These are phyloP conservation scores for Caerostris darwini DNA, from an alignment of 1,140 invertebrate species.

Conservation along the genomic window DNA sequence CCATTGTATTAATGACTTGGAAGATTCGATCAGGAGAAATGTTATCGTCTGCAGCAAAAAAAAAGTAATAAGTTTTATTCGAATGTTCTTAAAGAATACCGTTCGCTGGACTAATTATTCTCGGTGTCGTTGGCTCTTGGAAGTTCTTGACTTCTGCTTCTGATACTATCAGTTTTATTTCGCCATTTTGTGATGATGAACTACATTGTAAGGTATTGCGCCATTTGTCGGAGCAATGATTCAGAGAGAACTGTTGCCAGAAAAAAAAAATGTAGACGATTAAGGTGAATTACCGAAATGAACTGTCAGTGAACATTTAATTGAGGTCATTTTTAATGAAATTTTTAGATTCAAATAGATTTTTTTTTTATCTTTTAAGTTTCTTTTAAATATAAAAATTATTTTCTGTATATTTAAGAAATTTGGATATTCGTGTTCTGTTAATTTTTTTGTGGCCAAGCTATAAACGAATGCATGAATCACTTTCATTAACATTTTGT, in stretches of 20 bases:
- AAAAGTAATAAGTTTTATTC: not conserved
- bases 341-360: too few species aligned
- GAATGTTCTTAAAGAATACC: not conserved
- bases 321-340: not conserved
- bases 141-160: not conserved
- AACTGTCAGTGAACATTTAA: not conserved
- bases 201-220: not conserved
- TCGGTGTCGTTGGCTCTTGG: not conserved
- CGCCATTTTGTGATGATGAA: not conserved
- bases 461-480: too few species aligned
- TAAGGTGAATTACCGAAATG: conserved; percentile 4
- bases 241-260: conserved; percentile 15
- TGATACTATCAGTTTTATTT: not conserved
- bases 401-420: too few species aligned
- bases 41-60: not conserved
- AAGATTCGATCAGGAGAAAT: not conserved
- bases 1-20: conserved; percentile 17
- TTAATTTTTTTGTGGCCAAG: too few species aligned
- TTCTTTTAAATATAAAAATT: too few species aligned
- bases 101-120: not conserved
- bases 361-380: too few species aligned
- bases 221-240: conserved; percentile 13
- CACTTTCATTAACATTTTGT: too few species aligned
- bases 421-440: too few species aligned
- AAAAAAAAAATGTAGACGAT: not conserved